These are phyloP conservation scores for Corythaeola cristata DNA, from an alignment of 2,113 vertebrate species.

Conservation along the genomic window DNA sequence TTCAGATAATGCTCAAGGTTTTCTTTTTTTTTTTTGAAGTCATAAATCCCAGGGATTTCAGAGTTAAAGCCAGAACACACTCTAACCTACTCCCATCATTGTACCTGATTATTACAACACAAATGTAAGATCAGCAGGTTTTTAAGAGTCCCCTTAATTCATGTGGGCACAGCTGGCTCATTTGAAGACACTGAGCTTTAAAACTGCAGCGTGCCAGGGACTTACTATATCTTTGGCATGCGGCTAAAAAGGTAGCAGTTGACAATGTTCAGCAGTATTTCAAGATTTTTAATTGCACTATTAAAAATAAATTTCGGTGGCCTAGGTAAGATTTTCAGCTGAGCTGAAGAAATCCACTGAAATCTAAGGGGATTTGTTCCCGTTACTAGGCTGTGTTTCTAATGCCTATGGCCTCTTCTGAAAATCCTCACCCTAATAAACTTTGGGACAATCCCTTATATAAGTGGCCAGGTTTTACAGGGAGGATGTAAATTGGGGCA, in stretches of 20 bases:
- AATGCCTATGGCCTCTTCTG: background rate
- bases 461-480: background rate
- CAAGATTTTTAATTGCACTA: background rate
- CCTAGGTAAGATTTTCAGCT: slow-evolving; percentile 26
- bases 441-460: background rate
- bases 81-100: background rate
- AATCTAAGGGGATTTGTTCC: slow-evolving; percentile 25
- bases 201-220: background rate
- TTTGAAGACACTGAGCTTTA: background rate
- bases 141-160: background rate
- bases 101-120: slow-evolving; percentile 8
- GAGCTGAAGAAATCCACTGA: slow-evolving; percentile 37
- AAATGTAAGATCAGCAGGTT: background rate
- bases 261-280: background rate
- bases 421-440: background rate
- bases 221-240: background rate
- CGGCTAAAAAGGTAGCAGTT: background rate
- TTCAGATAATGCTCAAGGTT: slow-evolving; percentile 33
- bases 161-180: background rate
- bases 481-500: background rate
- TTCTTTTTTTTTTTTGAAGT: background rate
- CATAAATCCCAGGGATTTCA: slow-evolving; percentile 60
- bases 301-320: background rate
- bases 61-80: background rate
- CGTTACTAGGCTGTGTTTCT: background rate